Evolutionary conservation across 2,888 invertebrate genomes (phyloP).

Genomic region (Scaptomyza polygonia): DNA sequence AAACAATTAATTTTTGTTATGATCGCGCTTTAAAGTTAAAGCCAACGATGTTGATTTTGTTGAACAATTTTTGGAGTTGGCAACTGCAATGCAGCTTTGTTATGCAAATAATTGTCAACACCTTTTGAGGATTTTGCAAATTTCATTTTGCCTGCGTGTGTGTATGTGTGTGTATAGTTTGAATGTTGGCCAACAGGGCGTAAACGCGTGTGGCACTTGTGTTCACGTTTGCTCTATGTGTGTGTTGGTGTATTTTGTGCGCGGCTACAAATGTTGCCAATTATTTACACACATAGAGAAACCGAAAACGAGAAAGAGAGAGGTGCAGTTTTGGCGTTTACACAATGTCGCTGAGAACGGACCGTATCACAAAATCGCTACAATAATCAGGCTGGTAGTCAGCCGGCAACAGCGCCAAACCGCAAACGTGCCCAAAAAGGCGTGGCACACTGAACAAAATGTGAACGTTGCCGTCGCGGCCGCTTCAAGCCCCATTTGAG

Average conservation of each 20-base stretch:
- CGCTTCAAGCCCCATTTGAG: slow-evolving; percentile 76
- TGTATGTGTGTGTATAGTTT: slow-evolving; percentile 39
- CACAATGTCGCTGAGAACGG: slow-evolving; percentile 60
- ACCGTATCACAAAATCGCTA: slow-evolving; percentile 59
- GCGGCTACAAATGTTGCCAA: slow-evolving; percentile 74
- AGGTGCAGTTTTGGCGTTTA: slow-evolving; percentile 51
- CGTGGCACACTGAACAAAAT: slow-evolving; percentile 69
- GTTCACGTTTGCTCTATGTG: background rate
- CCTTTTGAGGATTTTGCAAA: slow-evolving; percentile 78
- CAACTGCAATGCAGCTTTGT: slow-evolving; percentile 69
- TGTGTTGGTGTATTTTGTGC: slow-evolving; percentile 45
- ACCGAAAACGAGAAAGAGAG: no score
- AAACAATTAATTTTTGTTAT: slow-evolving; percentile 20
- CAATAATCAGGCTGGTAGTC: slow-evolving; percentile 26
- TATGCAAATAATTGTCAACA: slow-evolving; percentile 81
- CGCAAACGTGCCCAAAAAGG: slow-evolving; percentile 76
- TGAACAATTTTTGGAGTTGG: slow-evolving; percentile 40
- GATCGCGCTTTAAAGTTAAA: slow-evolving; percentile 48
- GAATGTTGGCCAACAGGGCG: slow-evolving; percentile 62
- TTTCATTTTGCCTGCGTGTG: slow-evolving; percentile 61
- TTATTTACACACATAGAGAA: slow-evolving; percentile 71
- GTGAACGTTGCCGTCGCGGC: slow-evolving; percentile 62
- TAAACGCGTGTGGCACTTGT: slow-evolving; percentile 24
- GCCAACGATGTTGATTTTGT: slow-evolving; percentile 46
- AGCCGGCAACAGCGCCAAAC: slow-evolving; percentile 39